Conservation (phyloP, 2,888 invertebrate genomes). For the Drosophila neotestacea region DNA sequence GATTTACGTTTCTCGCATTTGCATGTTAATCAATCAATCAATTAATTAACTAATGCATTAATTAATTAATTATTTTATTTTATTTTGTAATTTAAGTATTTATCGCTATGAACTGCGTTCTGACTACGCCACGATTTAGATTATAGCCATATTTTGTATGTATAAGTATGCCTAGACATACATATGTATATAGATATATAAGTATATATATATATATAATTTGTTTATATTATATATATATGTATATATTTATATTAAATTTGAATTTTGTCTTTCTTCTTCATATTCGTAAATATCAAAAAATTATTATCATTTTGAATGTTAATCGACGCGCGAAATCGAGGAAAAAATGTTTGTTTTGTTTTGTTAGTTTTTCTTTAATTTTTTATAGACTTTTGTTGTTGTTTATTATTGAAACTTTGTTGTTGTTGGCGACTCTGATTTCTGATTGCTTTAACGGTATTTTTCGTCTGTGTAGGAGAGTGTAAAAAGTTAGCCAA, state of each 20-base stretch:
- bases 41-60: constrained; percentile 3
- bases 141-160: constrained; percentile 46
- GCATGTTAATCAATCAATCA: constrained; percentile 15
- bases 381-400: constrained; percentile 9
- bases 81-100: constrained; percentile 32
- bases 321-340: constrained; percentile 73
- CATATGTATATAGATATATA: constrained; percentile 45
- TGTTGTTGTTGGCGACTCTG: constrained; percentile 42
- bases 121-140: constrained; percentile 64
- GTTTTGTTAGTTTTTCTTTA: constrained; percentile 7
- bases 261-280: constrained; percentile 37
- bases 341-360: constrained; percentile 26
- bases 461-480: constrained; percentile 32
- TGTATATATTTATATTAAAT: constrained; percentile 41
- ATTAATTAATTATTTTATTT: constrained; percentile 23
- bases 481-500: constrained; percentile 46
- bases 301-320: constrained; percentile 80
- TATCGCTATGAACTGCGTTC: constrained; percentile 72
- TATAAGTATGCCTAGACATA: constrained; percentile 38
- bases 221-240: constrained; percentile 30
- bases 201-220: constrained; percentile 39
- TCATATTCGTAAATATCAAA: constrained; percentile 66
- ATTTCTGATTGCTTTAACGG: constrained; percentile 56
- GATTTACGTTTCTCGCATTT: constrained; percentile 50
- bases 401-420: constrained; percentile 26